Evolutionary conservation across 2,888 invertebrate genomes (phyloP).

Genomic region (Ypsolopha sequella): DNA sequence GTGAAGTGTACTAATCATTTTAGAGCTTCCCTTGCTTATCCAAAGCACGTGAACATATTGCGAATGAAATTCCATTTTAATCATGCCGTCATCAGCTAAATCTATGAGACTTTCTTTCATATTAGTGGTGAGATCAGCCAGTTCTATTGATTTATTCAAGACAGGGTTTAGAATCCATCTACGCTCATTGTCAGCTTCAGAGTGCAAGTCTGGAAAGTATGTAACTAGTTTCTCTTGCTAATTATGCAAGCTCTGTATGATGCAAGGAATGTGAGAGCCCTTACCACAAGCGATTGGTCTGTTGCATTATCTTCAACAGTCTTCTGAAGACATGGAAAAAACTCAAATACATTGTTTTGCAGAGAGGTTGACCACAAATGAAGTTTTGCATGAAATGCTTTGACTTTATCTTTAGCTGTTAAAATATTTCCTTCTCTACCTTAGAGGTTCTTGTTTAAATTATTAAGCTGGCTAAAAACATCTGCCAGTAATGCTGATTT

Average conservation of each 20-base stretch:
- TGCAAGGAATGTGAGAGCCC: slow-evolving; percentile 19
- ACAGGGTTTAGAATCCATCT: slow-evolving; percentile 20
- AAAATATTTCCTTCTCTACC: slow-evolving; percentile 10
- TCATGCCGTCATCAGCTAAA: no score
- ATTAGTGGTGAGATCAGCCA: slow-evolving; percentile 18
- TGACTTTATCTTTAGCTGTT: slow-evolving; percentile 9
- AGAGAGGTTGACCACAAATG: slow-evolving; percentile 12
- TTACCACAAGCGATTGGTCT: slow-evolving; percentile 18
- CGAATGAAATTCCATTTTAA: slow-evolving; percentile 15
- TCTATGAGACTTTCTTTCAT: no score
- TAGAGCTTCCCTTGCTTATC: slow-evolving; percentile 10
- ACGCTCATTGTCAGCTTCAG: slow-evolving; percentile 18
- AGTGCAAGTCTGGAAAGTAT: slow-evolving; percentile 15
- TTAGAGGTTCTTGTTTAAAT: slow-evolving; percentile 8
- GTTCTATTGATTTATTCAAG: slow-evolving; percentile 18
- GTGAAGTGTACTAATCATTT: not conserved
- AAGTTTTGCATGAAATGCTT: slow-evolving; percentile 10
- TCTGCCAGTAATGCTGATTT: slow-evolving; percentile 15
- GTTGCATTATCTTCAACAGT: slow-evolving; percentile 18
- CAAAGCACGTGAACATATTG: slow-evolving; percentile 18
- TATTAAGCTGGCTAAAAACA: slow-evolving; percentile 7
- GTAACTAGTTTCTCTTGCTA: slow-evolving; percentile 17
- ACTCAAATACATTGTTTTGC: slow-evolving; percentile 16
- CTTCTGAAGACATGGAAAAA: slow-evolving; percentile 23
- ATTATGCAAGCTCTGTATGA: slow-evolving; percentile 21